Conservation (phyloP, 1,140 invertebrate genomes). For the Hermatobates lingyangjiaoensis region DNA sequence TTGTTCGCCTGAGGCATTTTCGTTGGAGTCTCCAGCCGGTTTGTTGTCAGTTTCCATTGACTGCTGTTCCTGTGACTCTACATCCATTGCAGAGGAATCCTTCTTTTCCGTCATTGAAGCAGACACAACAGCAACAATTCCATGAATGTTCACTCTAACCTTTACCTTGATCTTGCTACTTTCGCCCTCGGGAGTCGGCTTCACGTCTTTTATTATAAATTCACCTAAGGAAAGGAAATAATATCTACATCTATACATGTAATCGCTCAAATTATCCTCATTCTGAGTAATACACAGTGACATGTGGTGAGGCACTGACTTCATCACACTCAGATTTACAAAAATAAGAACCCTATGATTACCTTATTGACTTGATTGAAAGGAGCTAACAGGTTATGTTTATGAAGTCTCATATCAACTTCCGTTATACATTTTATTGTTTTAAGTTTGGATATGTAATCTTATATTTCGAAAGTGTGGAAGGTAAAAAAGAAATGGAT, state of each 20-base stretch:
- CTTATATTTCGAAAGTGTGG: too few relatives aligned
- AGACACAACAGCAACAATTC: constrained; percentile 67
- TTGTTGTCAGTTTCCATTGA: constrained; percentile 3
- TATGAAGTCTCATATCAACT: too few relatives aligned
- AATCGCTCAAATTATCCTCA: too few relatives aligned
- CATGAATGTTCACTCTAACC: constrained; percentile 80
- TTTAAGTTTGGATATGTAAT: too few relatives aligned
- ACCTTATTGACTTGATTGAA: too few relatives aligned
- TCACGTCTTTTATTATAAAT: constrained; percentile 69
- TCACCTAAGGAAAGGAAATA: constrained; percentile 33
- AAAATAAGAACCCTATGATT: too few relatives aligned
- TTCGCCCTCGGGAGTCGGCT: constrained; percentile 67
- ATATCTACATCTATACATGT: constrained; percentile 3
- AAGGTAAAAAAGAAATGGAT: too few relatives aligned
- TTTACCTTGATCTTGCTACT: constrained; percentile 89
- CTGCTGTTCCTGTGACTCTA: constrained; percentile 29
- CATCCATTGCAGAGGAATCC: constrained; percentile 28
- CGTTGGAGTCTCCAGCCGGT: constrained; percentile 8
- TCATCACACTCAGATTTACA: too few relatives aligned
- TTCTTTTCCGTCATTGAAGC: constrained; percentile 73
- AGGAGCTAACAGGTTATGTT: too few relatives aligned
- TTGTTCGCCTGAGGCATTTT: constrained; percentile 11
- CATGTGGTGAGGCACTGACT: too few relatives aligned
- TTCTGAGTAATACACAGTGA: too few relatives aligned
- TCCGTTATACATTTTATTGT: too few relatives aligned